These are phyloP conservation scores for Spisula solida DNA, from an alignment of 2,888 invertebrate genomes.

Conservation along the genomic window DNA sequence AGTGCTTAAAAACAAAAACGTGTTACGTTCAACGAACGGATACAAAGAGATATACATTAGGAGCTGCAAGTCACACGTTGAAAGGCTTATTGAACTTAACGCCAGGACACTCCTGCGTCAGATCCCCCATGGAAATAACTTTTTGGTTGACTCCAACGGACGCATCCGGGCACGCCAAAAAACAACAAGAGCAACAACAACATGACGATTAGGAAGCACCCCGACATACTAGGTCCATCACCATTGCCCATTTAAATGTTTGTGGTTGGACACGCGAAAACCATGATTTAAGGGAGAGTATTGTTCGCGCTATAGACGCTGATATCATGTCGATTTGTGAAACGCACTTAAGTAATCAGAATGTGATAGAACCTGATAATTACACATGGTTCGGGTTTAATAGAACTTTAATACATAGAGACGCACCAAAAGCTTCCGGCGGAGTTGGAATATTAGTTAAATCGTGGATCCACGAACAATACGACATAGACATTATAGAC, in stretches of 20 bases:
- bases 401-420: conserved; percentile 44
- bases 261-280: conserved; percentile 66
- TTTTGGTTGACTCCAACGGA: conserved; percentile 47
- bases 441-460: conserved; percentile 60
- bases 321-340: conserved; percentile 59
- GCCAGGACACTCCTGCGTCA: conserved; percentile 52
- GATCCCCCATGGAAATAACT: conserved; percentile 44
- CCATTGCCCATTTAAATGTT: conserved; percentile 63
- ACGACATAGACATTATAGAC: conserved; percentile 44
- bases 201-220: conserved; percentile 33
- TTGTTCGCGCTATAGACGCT: conserved; percentile 43
- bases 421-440: conserved; percentile 58
- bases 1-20: conserved; percentile 47
- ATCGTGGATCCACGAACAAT: conserved; percentile 23
- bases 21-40: background rate
- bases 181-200: background rate
- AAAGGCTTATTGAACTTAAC: conserved; percentile 53
- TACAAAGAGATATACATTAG: conserved; percentile 42
- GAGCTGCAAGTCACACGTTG: conserved; percentile 44
- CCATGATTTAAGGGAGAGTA: conserved; percentile 30
- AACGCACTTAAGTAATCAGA: conserved; percentile 46
- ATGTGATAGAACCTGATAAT: conserved; percentile 32
- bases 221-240: conserved; percentile 39
- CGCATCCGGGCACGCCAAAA: conserved; percentile 43
- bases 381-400: conserved; percentile 55